Base-by-base conservation (phyloP, 2,113 vertebrate species). In the Paradisaea rubra region DNA sequence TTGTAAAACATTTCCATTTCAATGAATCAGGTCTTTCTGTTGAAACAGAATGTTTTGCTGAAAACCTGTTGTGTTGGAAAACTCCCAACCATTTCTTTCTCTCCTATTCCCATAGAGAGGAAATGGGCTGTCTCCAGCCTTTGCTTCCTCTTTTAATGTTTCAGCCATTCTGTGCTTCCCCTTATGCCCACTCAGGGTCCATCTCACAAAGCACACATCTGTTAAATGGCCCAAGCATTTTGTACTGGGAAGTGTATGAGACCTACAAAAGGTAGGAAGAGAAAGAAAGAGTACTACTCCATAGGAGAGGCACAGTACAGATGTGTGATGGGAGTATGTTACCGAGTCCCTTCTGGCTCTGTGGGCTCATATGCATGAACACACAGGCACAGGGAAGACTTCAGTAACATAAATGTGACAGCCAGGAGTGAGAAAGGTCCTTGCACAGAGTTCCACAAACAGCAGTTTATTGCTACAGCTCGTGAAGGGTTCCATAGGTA, bases 1-100 rank as follows among this genome's bases (percentile, higher is more conserved):
- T 74, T 91, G 69, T 95, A 92, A 96, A 97, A 96, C 96, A 93
- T 89, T 96, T 96, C 94, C 44, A 93, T 92, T 93, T 93, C 73
- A 91, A 68, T 94, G 86, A 95, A 95, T 95, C 92, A 92, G 81
- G 81, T 78, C 86, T 93, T 93, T 91, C 86, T 93, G 88, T 91
- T 89, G 83, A 84, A 94, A 91, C 27, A 2, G 72, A 94, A 94
- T 94, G 94, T 97, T 97, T 94, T 92, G 83, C 57, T 14, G 65
- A 93, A 93, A 97, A 95, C 86, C 91, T 96, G 94, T 91, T 94
- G 45, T 89, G 42, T 31, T 96, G 96, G 96, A 96, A 91, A 94
- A 84, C 41, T 81, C 91, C 95, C 95, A 97, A 53, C 9, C 81
- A 60, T 68, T 88, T 93, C 3, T 94, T 45, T 81, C 71, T 65